Base-by-base conservation (phyloP, 2,888 invertebrate genomes). In the Nemapogon koenigi region DNA sequence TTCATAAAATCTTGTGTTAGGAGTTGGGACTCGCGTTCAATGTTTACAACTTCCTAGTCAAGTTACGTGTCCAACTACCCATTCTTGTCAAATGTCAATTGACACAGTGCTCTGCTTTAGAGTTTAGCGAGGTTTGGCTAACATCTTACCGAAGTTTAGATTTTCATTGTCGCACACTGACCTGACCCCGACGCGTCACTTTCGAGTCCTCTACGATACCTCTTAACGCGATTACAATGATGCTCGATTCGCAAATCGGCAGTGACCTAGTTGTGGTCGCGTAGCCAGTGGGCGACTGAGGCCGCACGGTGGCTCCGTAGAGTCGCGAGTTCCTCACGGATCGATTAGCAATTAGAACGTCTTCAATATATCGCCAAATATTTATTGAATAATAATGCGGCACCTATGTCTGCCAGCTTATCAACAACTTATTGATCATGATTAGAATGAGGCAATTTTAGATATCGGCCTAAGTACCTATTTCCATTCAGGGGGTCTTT, bases 191-290 rank as follows among this genome's bases (percentile, higher is more conserved):
- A 27, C 31, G 10, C 11, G 35, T 43, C 49, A 51, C 50, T 46
- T 45, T 46, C 50, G 46, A 37, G 26, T 25, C 15, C 15, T 35
- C 30, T 6, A n/a, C 16, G 27, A 30, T 30, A 19, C 13, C 11
- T 14, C 6, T 30, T 57, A 61, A 64, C 59, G 54, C 55, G 57
- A 61, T 60, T 58, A 64, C 60, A 59, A 56, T 59, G 57, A 57
- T 52, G 52, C 51, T 53, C 48, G 52, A 48, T 59, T 58, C 53
- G 62, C 60, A 51, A 58, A 62, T 59, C 55, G 63, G 57, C 65
- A 41, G 61, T 68, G 67, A 67, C 69, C 67, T 46, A 65, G 52
- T 55, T 67, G 44, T 32, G 51, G 48, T 36, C 30, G 39, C 31
- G 37, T 31, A 41, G 45, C 38, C 40, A 41, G 58, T 59, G 52